Evolutionary conservation across 1,140 invertebrate species (phyloP).

Genomic region (Dinothrombium tinctorium): DNA sequence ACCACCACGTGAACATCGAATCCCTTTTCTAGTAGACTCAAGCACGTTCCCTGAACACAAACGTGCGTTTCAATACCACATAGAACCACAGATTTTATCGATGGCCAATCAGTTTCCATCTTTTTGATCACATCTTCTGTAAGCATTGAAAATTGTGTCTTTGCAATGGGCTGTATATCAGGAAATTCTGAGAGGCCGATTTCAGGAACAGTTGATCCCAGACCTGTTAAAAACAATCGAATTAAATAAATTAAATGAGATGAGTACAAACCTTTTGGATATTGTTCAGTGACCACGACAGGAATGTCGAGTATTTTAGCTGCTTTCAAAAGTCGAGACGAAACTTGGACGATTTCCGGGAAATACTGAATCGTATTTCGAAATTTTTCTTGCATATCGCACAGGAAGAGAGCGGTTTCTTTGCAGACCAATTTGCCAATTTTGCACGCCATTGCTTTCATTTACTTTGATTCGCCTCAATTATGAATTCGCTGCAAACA

Average conservation of each 20-base stretch:
- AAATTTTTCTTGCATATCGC: conserved; percentile 67
- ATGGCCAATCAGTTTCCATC: conserved; percentile 26
- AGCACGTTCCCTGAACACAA: conserved; percentile 63
- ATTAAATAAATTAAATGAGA: no score
- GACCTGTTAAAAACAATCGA: conserved; percentile 24
- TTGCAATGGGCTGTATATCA: conserved; percentile 33
- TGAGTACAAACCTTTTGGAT: conserved; percentile 32
- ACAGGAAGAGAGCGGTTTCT: conserved; percentile 45
- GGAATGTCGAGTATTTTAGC: conserved; percentile 50
- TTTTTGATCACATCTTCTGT: conserved; percentile 39
- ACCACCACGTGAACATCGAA: conserved; percentile 56
- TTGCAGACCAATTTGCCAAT: conserved; percentile 19
- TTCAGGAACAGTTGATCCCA: conserved; percentile 51
- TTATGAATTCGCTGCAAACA: no score
- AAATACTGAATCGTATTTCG: conserved; percentile 44
- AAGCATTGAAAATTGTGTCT: conserved; percentile 64
- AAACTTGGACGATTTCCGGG: conserved; percentile 41
- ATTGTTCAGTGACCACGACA: conserved; percentile 55
- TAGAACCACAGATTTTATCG: conserved; percentile 36
- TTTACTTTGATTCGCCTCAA: no score
- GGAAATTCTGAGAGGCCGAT: conserved; percentile 38
- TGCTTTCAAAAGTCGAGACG: conserved; percentile 43
- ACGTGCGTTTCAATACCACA: conserved; percentile 74
- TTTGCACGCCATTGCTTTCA: conserved; percentile 4
- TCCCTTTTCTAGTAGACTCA: conserved; percentile 43